Evolutionary conservation across 2,797 vertebrate genomes (phyloP).

Genomic region (Microcaecilia unicolor): DNA sequence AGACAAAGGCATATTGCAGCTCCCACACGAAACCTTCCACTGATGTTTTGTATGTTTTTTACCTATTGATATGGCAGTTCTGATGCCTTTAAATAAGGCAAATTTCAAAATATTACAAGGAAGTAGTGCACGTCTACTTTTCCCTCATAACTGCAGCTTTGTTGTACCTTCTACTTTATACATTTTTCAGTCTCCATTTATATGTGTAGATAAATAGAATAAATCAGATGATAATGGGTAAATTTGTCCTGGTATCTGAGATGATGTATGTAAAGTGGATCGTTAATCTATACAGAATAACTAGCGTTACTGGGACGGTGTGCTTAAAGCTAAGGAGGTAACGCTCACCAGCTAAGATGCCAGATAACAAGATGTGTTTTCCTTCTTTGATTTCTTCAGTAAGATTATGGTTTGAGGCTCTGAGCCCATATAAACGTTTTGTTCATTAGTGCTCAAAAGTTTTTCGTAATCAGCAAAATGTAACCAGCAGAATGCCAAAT

Average conservation of each 20-base stretch:
- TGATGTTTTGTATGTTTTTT: too few relatives aligned
- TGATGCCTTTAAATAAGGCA: too few relatives aligned
- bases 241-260: constrained; percentile 22
- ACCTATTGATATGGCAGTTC: too few relatives aligned
- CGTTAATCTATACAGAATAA: constrained; percentile 50
- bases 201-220: neutral
- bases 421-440: neutral
- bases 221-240: constrained; percentile 24
- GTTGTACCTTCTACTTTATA: constrained; percentile 6
- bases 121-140: too few relatives aligned
- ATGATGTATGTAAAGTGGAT: constrained; percentile 30
- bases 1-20: too few relatives aligned
- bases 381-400: constrained; percentile 39
- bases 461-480: rapidly evolving
- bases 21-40: too few relatives aligned
- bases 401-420: too few relatives aligned
- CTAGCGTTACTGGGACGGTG: constrained; percentile 43
- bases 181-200: neutral
- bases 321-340: constrained; percentile 55
- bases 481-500: rapidly evolving
- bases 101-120: too few relatives aligned
- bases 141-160: too few relatives aligned
- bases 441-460: neutral
- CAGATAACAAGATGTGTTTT: constrained; percentile 49
- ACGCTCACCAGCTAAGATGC: constrained; percentile 43